Percentiles rank a stretch among this genome's conserved stretches.
Evolutionary conservation across 2,888 invertebrate genomes (phyloP).

Genomic region (Calliopum simillimum): DNA sequence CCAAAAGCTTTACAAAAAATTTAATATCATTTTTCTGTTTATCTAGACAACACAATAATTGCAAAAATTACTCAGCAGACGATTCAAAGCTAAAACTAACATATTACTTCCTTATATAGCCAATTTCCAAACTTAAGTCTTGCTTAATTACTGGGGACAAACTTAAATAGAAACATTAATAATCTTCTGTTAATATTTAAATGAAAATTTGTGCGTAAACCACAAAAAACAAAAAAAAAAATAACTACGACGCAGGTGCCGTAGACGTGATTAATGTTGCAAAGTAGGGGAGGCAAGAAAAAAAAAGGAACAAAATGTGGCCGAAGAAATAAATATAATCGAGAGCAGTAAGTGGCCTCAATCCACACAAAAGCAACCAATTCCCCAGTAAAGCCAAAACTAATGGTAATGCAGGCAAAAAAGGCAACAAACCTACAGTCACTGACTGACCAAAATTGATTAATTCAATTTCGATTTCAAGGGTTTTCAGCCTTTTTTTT

Average conservation of each 20-base stretch:
- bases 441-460: conserved; percentile 42
- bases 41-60: no score
- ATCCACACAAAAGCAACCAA: background rate
- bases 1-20: no score
- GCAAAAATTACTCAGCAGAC: no score
- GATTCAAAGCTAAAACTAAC: no score
- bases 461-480: conserved; percentile 48
- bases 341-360: background rate
- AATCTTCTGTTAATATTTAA: background rate
- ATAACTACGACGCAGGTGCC: conserved; percentile 10
- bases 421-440: background rate
- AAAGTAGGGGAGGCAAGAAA: background rate
- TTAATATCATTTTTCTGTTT: no score
- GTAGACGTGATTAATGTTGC: conserved; percentile 12
- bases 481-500: conserved; percentile 31
- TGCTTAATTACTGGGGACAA: no score
- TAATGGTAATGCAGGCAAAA: background rate
- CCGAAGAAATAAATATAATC: background rate
- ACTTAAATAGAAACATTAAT: no score
- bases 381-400: background rate
- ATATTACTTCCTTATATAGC: no score
- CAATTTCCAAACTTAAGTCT: no score
- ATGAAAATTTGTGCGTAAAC: background rate
- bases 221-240: no score
- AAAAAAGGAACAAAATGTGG: background rate